phyloP scores from a whole-genome alignment of 1,140 invertebrate genomes.

The Rhagoletis zephyria region DNA sequence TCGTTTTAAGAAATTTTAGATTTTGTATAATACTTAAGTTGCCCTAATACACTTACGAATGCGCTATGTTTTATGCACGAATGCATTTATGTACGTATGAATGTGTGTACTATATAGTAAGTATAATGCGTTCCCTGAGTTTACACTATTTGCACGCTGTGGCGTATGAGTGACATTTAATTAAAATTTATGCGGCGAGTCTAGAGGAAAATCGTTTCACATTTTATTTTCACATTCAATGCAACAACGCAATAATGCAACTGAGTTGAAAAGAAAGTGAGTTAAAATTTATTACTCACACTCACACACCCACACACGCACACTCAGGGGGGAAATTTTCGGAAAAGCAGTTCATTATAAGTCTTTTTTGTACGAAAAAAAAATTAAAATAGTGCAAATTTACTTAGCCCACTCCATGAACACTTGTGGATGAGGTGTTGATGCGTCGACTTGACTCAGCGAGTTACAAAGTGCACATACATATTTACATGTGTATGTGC shows the following conservation, averaged over 20 bases:
- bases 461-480: not conserved
- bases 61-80: too few relatives aligned
- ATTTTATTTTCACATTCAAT: constrained; percentile 53
- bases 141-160: not conserved
- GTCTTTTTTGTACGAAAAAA: not conserved
- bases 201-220: constrained; percentile 54
- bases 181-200: constrained; percentile 57
- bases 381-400: constrained; percentile 28
- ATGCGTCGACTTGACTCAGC: constrained; percentile 8
- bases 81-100: too few relatives aligned
- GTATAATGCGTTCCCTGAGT: too few relatives aligned
- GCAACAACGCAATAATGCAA: constrained; percentile 22
- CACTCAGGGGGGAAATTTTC: not conserved
- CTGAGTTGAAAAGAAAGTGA: constrained; percentile 24
- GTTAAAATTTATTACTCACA: constrained; percentile 2
- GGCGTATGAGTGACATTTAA: constrained; percentile 58
- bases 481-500: constrained; percentile 7
- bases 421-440: not conserved
- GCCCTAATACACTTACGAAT: too few relatives aligned
- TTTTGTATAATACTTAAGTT: too few relatives aligned
- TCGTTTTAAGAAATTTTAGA: too few relatives aligned
- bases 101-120: too few relatives aligned
- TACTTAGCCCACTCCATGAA: not conserved
- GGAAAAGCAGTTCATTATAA: constrained; percentile 19
- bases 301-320: not conserved